A percentile compares a stretch with the other conserved stretches of the same genome.
Conservation (phyloP, 2,797 vertebrate species). For the Melanogrammus aeglefinus region DNA sequence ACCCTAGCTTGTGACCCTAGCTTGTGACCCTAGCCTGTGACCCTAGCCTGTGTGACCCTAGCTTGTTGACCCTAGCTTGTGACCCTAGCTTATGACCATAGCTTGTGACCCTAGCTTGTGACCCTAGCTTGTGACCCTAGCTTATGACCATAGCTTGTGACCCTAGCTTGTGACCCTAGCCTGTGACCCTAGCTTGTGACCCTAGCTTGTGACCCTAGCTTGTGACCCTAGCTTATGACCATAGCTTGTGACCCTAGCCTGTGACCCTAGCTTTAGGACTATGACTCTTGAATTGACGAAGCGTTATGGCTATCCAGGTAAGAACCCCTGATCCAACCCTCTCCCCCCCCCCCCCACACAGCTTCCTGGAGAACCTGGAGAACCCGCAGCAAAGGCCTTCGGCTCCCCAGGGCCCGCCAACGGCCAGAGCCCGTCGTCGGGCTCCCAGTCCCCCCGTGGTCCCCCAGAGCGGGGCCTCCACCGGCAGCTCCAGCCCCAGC, state of each 20-base stretch:
- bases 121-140: neutral
- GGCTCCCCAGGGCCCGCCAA: conserved; percentile 78
- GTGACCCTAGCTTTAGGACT: too few species aligned
- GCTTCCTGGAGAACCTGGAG: conserved; percentile 93
- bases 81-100: too few species aligned
- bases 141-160: too few species aligned
- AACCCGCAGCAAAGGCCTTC: conserved; percentile 81
- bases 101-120: neutral
- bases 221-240: too few species aligned
- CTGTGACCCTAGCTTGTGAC: too few species aligned
- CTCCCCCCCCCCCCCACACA: conserved; percentile 45
- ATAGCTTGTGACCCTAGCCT: too few species aligned
- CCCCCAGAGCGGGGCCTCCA: conserved; percentile 78
- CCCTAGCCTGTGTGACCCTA: too few species aligned
- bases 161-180: too few species aligned
- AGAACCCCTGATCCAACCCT: neutral
- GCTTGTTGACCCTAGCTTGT: too few species aligned
- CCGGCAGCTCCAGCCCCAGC: conserved; percentile 88
- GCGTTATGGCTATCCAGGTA: too few species aligned
- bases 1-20: neutral
- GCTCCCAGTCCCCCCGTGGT: conserved; percentile 90
- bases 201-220: neutral
- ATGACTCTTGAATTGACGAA: neutral
- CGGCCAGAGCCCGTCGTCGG: conserved; percentile 89
- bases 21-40: neutral